Evolutionary conservation across 2,113 vertebrate genomes (phyloP).

Genomic region (Actinemys pallida): DNA sequence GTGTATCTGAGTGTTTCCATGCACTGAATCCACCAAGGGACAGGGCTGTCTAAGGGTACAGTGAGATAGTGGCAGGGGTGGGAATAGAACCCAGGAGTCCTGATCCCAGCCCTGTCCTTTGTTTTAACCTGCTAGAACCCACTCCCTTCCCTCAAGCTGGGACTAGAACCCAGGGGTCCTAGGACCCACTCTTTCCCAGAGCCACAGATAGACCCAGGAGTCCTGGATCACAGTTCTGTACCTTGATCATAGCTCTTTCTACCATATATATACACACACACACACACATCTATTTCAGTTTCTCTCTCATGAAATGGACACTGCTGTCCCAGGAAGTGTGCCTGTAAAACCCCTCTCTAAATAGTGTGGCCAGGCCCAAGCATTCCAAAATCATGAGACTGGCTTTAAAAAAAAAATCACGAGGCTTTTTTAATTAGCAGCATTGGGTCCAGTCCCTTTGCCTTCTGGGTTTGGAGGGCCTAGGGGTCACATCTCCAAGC

Average conservation of each 20-base stretch:
- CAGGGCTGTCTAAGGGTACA: background rate
- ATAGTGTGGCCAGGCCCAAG: background rate
- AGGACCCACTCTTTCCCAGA: background rate
- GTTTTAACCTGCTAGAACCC: background rate
- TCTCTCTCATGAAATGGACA: background rate
- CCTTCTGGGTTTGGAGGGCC: background rate
- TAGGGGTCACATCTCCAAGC: background rate
- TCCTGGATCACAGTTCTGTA: background rate
- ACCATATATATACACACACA: background rate
- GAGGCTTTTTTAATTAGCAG: background rate
- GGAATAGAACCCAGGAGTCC: background rate
- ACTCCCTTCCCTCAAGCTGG: background rate
- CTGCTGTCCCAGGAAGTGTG: background rate
- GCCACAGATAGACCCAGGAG: background rate
- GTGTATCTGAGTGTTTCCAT: background rate
- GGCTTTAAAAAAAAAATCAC: background rate
- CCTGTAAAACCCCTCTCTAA: background rate
- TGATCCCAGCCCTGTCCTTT: background rate
- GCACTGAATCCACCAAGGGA: background rate
- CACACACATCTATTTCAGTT: background rate
- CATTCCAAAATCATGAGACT: background rate
- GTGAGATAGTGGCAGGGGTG: background rate
- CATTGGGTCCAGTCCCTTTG: background rate
- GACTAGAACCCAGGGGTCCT: background rate
- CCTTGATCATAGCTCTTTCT: background rate